phyloP scores from a whole-genome alignment of 2,888 invertebrate species.

The Parascotia fuliginaria region DNA sequence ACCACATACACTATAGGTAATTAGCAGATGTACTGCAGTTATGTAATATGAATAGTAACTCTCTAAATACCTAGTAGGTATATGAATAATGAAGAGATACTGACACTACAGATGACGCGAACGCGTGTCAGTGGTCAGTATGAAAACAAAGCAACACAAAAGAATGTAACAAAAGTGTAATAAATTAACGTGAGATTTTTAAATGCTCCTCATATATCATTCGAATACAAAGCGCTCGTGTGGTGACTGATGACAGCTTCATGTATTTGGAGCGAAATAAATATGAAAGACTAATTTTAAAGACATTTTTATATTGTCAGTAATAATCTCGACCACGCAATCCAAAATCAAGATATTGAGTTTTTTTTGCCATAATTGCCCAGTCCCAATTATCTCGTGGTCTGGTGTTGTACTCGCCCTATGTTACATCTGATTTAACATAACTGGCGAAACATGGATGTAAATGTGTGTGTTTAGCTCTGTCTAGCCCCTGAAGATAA shows the following conservation, averaged over 20 bases:
- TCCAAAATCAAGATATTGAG: too few relatives aligned
- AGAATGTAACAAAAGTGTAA: slow-evolving; percentile 40
- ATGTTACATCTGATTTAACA: too few relatives aligned
- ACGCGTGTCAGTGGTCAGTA: slow-evolving; percentile 10
- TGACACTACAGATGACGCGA: slow-evolving; percentile 12
- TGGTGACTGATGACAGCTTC: not conserved
- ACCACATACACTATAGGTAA: too few relatives aligned
- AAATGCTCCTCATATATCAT: slow-evolving; percentile 44
- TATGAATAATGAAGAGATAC: slow-evolving; percentile 22
- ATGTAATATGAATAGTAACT: not conserved
- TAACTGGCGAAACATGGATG: too few relatives aligned
- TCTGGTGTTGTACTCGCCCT: too few relatives aligned
- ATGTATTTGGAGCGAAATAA: not conserved
- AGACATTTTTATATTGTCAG: not conserved
- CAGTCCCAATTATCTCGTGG: too few relatives aligned
- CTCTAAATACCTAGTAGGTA: slow-evolving; percentile 12
- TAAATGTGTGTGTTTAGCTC: too few relatives aligned
- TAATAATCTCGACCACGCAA: too few relatives aligned
- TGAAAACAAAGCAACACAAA: slow-evolving; percentile 25
- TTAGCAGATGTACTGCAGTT: too few relatives aligned
- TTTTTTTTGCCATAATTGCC: too few relatives aligned
- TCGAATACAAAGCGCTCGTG: slow-evolving; percentile 21
- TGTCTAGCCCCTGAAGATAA: too few relatives aligned
- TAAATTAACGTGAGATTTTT: slow-evolving; percentile 37
- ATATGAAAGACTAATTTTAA: not conserved